A percentile compares a stretch with the other conserved stretches of the same genome.
Evolutionary conservation across 2,113 vertebrate genomes (phyloP).

Genomic region (Puma concolor): DNA sequence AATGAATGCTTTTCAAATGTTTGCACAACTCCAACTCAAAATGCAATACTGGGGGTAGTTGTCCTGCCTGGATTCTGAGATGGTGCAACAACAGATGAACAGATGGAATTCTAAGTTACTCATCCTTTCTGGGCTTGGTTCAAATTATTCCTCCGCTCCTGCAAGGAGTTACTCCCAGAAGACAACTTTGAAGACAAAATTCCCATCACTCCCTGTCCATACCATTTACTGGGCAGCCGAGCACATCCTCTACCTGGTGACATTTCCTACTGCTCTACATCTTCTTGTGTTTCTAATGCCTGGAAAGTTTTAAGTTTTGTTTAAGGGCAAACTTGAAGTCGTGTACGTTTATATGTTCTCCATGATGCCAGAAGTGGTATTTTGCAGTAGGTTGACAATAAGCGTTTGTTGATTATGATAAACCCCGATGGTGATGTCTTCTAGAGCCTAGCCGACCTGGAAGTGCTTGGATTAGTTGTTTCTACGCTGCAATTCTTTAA

Average conservation of each 20-base stretch:
- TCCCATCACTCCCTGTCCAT: background rate
- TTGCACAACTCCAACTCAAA: background rate
- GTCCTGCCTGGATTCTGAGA: background rate
- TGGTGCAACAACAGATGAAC: background rate
- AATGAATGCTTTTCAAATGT: slow-evolving; percentile 2
- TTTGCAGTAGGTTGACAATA: background rate
- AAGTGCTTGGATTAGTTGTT: background rate
- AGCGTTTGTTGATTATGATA: background rate
- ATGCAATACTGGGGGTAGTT: background rate
- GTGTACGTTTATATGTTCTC: background rate
- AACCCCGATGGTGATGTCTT: background rate
- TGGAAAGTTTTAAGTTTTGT: background rate
- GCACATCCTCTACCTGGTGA: background rate
- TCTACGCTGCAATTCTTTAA: background rate
- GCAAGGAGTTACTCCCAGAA: background rate
- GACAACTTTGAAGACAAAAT: background rate
- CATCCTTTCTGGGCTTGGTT: background rate
- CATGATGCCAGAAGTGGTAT: background rate
- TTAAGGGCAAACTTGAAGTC: background rate
- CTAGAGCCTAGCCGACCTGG: background rate
- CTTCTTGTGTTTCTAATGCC: background rate
- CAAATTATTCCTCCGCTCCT: background rate
- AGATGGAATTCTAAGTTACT: background rate
- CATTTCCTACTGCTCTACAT: background rate
- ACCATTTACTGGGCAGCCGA: background rate